phyloP scores from a whole-genome alignment of 2,797 vertebrate genomes.

The Philypnodon macrostomus region DNA sequence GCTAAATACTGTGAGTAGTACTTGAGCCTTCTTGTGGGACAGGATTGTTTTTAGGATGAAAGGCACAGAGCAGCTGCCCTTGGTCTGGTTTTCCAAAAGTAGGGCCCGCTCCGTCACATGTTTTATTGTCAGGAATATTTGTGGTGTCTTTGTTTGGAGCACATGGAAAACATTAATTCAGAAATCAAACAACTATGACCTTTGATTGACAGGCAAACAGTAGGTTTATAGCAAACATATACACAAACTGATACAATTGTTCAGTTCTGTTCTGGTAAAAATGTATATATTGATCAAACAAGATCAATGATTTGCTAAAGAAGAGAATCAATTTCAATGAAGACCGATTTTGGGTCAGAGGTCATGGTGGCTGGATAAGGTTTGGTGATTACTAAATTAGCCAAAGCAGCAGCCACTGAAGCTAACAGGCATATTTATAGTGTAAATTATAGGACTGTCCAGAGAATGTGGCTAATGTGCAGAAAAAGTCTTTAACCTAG shows the following conservation, averaged over 20 bases:
- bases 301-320: conserved; percentile 18
- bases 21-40: conserved; percentile 2
- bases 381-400: background rate
- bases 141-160: conserved; percentile 30
- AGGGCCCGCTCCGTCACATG: conserved; percentile 19
- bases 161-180: conserved; percentile 8
- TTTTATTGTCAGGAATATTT: conserved; percentile 43
- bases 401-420: too few relatives aligned
- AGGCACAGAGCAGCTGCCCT: conserved; percentile 29
- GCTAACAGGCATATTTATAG: too few relatives aligned
- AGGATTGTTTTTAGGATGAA: conserved; percentile 27
- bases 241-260: too few relatives aligned
- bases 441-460: too few relatives aligned
- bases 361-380: conserved; percentile 14
- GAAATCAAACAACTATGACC: conserved; percentile 25
- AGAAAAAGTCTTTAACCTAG: too few relatives aligned
- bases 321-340: conserved; percentile 9
- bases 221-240: conserved; percentile 1
- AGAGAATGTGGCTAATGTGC: too few relatives aligned
- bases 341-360: conserved; percentile 8
- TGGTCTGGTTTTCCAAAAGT: conserved; percentile 26
- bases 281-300: conserved; percentile 23
- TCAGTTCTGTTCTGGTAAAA: too few relatives aligned
- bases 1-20: background rate
- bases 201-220: conserved; percentile 30